Conservation (phyloP, 2,113 vertebrate genomes). For the Dipodomys merriami region DNA sequence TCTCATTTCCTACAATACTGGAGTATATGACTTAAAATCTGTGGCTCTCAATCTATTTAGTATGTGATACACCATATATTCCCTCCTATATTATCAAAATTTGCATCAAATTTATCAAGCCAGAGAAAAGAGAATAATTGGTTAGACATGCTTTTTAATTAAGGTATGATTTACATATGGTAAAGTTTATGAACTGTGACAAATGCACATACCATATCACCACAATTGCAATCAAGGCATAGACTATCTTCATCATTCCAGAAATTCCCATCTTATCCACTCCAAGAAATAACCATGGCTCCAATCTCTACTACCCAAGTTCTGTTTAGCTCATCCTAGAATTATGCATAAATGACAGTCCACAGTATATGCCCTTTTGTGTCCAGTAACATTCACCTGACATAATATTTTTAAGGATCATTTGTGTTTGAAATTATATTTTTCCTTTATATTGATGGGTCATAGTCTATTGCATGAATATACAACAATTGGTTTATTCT, state of each 20-base stretch:
- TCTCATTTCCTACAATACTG: conserved; percentile 51
- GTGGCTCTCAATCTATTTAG: background rate
- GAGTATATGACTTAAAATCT: conserved; percentile 43
- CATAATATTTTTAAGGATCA: background rate
- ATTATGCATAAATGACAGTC: background rate
- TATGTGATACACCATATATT: background rate
- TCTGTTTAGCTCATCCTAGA: background rate
- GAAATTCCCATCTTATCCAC: background rate
- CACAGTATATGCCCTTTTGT: background rate
- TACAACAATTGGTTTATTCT: conserved; percentile 13
- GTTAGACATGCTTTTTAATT: conserved; percentile 36
- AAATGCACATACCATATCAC: background rate
- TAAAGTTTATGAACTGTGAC: background rate
- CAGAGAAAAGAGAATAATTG: conserved; percentile 48
- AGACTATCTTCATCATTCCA: background rate
- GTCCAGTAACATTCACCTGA: background rate
- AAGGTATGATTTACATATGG: background rate
- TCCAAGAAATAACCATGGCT: background rate
- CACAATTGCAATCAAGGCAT: background rate
- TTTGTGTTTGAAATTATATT: background rate
- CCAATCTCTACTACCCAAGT: background rate
- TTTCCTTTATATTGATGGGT: background rate
- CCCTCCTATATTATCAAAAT: background rate
- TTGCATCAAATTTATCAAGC: conserved; percentile 61
- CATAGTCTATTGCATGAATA: background rate